Percentiles rank a stretch among this genome's conserved stretches.
Conservation (phyloP, 2,888 invertebrate genomes). For the Balanococcus diminutus region DNA sequence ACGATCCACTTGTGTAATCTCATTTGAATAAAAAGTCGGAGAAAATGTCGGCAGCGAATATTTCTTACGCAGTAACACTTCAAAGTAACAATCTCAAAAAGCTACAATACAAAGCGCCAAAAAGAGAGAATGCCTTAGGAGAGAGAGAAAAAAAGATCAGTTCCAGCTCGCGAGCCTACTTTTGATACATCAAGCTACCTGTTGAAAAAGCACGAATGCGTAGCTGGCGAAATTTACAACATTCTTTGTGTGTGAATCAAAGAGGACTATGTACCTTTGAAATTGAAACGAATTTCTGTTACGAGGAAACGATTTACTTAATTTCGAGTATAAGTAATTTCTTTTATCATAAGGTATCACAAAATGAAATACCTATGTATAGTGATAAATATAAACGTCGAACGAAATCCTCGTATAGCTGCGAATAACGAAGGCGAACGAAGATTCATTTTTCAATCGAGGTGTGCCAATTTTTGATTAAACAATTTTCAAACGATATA, state of each 20-base stretch:
- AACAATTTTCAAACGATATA: background rate
- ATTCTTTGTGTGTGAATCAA: conserved; percentile 10
- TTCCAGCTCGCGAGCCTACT: background rate
- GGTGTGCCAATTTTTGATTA: background rate
- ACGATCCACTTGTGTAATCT: background rate
- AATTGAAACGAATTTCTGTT: background rate
- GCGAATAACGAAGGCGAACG: background rate
- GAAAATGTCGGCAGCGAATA: background rate
- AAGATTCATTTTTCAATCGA: background rate
- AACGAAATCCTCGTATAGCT: background rate
- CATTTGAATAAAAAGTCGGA: conserved; percentile 34
- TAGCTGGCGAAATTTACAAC: background rate
- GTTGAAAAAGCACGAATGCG: background rate
- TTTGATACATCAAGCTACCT: conserved; percentile 21
- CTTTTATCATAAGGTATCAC: no score
- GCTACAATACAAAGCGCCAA: conserved; percentile 7
- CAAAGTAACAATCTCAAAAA: conserved; percentile 10
- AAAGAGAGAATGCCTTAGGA: background rate
- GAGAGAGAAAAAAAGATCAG: background rate
- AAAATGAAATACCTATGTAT: background rate
- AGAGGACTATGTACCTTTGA: background rate
- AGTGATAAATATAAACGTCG: background rate
- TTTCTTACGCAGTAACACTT: conserved; percentile 22
- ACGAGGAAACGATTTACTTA: background rate
- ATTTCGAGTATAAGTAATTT: background rate